phyloP scores from a whole-genome alignment of 2,797 vertebrate species.

The Sus cebifrons region DNA sequence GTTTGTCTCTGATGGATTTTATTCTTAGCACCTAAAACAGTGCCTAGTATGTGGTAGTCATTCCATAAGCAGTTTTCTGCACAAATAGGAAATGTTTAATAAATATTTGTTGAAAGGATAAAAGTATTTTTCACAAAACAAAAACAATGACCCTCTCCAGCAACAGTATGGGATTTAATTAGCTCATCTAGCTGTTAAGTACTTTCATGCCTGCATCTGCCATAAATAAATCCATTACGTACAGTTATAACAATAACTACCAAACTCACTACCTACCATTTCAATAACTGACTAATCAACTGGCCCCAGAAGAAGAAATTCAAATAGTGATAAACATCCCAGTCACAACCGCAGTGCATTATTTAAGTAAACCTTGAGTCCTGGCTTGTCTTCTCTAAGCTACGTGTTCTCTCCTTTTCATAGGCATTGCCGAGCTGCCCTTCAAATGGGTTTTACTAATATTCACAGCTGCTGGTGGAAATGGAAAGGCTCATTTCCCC shows the following conservation, averaged over 20 bases:
- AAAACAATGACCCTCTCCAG: constrained; percentile 31
- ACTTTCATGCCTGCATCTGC: background rate
- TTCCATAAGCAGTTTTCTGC: constrained; percentile 21
- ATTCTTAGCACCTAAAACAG: constrained; percentile 40
- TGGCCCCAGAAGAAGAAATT: constrained; percentile 9
- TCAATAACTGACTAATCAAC: background rate
- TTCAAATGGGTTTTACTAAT: background rate
- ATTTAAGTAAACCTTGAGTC: background rate
- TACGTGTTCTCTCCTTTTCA: background rate
- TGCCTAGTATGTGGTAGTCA: background rate
- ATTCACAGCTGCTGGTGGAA: background rate
- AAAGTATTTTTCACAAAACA: constrained; percentile 49
- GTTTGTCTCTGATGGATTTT: background rate
- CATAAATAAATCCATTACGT: constrained; percentile 51
- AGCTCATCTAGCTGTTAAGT: constrained; percentile 34
- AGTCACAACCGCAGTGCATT: background rate
- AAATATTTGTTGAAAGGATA: constrained; percentile 64
- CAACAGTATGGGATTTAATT: constrained; percentile 54
- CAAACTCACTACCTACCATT: background rate
- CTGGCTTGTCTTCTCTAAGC: background rate
- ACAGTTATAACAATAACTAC: constrained; percentile 22
- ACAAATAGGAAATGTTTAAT: constrained; percentile 49
- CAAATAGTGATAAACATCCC: background rate
- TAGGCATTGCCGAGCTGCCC: background rate
- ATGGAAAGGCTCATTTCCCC: background rate